A percentile compares a stretch with the other conserved stretches of the same genome.
Conservation (phyloP, 2,888 invertebrate genomes). For the Temnothorax rugatulus region DNA sequence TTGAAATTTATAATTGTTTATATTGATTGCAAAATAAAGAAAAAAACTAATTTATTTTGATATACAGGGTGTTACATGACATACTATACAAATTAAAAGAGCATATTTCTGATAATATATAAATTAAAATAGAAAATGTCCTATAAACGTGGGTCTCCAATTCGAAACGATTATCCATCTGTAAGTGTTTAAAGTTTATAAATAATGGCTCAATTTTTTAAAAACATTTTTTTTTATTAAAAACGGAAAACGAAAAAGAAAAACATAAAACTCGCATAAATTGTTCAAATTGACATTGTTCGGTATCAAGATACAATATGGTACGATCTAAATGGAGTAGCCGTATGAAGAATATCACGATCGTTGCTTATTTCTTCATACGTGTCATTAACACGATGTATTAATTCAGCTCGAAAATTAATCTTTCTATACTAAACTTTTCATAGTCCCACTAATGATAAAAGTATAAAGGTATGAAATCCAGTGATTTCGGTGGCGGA, state of each 20-base stretch:
- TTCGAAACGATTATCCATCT: not conserved
- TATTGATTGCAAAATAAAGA: constrained; percentile 1
- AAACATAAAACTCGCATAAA: not conserved
- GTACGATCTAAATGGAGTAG: not conserved
- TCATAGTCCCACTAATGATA: not conserved
- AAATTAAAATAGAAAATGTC: not conserved
- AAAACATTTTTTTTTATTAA: not conserved
- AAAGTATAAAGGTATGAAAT: not conserved
- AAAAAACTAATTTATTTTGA: constrained; percentile 17
- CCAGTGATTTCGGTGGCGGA: not conserved
- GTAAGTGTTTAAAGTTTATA: not conserved
- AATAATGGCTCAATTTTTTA: not conserved
- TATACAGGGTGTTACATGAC: not conserved
- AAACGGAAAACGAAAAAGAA: not conserved
- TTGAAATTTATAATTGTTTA: not conserved
- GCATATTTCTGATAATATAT: not conserved
- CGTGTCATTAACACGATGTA: not conserved
- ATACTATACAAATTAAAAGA: not conserved
- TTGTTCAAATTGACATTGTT: too few species aligned
- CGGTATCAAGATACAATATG: not conserved
- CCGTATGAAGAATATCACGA: not conserved
- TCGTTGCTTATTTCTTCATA: not conserved
- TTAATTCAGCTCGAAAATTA: not conserved
- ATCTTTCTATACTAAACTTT: not conserved
- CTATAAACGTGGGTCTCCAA: not conserved